These are phyloP conservation scores for Todus mexicanus DNA, from an alignment of 2,797 vertebrate genomes.

Conservation along the genomic window DNA sequence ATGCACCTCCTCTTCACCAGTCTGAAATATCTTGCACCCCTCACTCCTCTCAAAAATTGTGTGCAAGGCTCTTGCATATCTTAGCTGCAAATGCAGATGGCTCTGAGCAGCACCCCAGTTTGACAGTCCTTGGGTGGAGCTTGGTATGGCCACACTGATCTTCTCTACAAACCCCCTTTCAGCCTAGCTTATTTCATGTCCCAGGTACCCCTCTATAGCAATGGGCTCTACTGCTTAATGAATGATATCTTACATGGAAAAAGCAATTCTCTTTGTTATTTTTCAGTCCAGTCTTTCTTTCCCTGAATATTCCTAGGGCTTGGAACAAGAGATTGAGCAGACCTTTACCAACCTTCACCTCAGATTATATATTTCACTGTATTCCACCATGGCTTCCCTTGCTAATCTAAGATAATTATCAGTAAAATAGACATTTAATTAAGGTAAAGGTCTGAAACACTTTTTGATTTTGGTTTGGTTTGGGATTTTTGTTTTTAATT, in stretches of 20 bases:
- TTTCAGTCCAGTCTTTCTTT: background rate
- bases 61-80: background rate
- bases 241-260: background rate
- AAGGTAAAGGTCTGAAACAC: background rate
- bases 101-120: background rate
- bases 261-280: background rate
- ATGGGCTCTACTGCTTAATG: background rate
- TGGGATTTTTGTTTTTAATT: background rate
- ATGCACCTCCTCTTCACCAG: background rate
- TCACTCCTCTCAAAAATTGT: fast-evolving
- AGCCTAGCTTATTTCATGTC: background rate
- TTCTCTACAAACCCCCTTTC: background rate
- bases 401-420: background rate
- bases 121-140: background rate
- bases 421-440: conserved; percentile 27
- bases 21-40: background rate
- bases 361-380: background rate
- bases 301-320: background rate
- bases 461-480: no score
- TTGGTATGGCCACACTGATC: background rate
- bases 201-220: background rate
- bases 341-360: background rate
- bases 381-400: background rate
- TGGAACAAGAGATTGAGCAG: background rate
- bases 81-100: background rate